Conservation (phyloP, 2,797 vertebrate genomes). For the Cichlasoma orientale region DNA sequence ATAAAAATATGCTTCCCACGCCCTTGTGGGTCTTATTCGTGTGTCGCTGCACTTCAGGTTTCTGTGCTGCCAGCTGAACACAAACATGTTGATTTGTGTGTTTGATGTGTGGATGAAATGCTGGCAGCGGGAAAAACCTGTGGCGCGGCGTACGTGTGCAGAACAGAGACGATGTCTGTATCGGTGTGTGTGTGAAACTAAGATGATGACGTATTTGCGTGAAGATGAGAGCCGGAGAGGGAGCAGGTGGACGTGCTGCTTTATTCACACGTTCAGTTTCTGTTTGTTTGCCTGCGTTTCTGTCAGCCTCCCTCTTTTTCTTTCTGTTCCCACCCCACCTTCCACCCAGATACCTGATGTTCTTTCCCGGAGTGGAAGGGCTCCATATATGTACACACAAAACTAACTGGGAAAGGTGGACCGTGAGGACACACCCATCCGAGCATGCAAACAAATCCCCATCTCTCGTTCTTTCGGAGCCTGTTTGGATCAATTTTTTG, state of each 20-base stretch:
- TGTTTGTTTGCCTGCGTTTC: neutral
- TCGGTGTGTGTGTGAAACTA: slow-evolving; percentile 23
- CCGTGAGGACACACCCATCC: slow-evolving; percentile 34
- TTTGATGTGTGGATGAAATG: slow-evolving; percentile 12
- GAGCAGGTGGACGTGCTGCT: slow-evolving; percentile 40
- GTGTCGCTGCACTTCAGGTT: slow-evolving; percentile 33
- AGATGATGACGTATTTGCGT: slow-evolving; percentile 23
- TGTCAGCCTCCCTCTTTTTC: neutral
- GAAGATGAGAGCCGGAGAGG: slow-evolving; percentile 9
- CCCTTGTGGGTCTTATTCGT: slow-evolving; percentile 18
- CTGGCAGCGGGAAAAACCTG: slow-evolving; percentile 12
- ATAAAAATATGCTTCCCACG: slow-evolving; percentile 27
- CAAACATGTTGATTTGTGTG: slow-evolving; percentile 29
- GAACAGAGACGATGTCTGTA: neutral
- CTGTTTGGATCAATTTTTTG: slow-evolving; percentile 14
- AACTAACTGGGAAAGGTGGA: slow-evolving; percentile 17
- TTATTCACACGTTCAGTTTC: slow-evolving; percentile 18
- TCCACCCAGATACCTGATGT: slow-evolving; percentile 2
- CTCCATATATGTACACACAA: slow-evolving; percentile 12
- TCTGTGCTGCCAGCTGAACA: slow-evolving; percentile 19
- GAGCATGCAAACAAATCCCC: slow-evolving; percentile 32
- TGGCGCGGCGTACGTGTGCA: slow-evolving; percentile 16
- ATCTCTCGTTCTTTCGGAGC: neutral
- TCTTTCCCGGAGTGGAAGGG: neutral
- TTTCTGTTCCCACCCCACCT: neutral